A percentile compares a stretch with the other conserved stretches of the same genome.
These are phyloP conservation scores for Sebastes flavidus DNA, from an alignment of 2,797 vertebrate genomes.

Conservation along the genomic window DNA sequence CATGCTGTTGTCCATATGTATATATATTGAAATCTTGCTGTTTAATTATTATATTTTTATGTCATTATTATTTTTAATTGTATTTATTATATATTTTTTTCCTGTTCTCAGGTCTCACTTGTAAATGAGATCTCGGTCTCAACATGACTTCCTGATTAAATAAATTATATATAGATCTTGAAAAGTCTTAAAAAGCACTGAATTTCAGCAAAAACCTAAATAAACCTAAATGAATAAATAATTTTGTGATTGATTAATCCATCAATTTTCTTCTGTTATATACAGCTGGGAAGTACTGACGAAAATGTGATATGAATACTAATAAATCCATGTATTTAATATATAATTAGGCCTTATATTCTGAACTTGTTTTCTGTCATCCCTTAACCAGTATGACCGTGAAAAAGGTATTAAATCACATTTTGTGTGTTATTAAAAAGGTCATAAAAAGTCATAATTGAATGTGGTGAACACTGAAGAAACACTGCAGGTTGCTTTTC, in stretches of 20 bases:
- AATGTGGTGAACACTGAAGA: neutral
- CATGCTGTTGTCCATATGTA: no score
- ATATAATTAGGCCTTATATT: neutral
- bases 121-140: no score
- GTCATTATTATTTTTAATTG: no score
- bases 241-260: neutral
- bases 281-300: neutral
- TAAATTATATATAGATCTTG: no score
- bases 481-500: neutral
- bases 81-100: no score
- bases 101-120: no score
- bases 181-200: neutral
- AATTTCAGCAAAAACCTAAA: neutral
- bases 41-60: no score
- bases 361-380: neutral
- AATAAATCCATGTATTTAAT: neutral
- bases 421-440: neutral
- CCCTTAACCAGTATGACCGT: neutral
- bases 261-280: neutral
- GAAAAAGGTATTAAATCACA: neutral
- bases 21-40: no score
- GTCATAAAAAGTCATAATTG: neutral
- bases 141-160: no score
- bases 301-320: neutral
- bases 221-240: neutral